Evolutionary conservation across 2,113 vertebrate species (phyloP).

Genomic region (Podilymbus podiceps): DNA sequence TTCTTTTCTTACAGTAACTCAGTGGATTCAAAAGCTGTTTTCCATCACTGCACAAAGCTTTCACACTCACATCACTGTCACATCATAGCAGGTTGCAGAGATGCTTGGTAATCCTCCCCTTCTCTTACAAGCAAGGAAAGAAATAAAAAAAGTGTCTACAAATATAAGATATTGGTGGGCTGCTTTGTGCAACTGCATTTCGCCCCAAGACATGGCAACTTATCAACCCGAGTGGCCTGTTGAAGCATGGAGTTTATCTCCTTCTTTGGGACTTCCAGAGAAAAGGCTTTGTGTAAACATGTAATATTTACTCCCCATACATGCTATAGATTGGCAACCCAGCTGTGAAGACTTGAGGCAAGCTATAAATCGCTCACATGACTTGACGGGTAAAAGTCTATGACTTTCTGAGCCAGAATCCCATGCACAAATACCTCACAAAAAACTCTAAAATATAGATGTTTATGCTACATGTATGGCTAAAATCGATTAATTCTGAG

Average conservation of each 20-base stretch:
- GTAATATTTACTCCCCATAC: neutral
- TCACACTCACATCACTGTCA: neutral
- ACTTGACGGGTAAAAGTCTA: neutral
- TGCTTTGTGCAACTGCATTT: neutral
- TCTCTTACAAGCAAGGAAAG: neutral
- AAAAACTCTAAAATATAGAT: neutral
- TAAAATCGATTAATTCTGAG: neutral
- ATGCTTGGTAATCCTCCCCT: neutral
- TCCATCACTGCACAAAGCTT: neutral
- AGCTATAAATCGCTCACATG: neutral
- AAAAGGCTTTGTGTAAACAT: neutral
- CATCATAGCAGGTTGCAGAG: neutral
- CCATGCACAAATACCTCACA: neutral
- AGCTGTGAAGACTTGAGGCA: neutral
- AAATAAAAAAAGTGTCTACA: neutral
- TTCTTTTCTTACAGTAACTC: neutral
- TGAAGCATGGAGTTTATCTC: neutral
- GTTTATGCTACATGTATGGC: neutral
- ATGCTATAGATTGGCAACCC: neutral
- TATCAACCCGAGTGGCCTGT: neutral
- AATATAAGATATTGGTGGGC: neutral
- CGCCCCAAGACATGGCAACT: neutral
- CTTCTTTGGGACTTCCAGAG: neutral
- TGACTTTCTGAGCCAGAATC: neutral
- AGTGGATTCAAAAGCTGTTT: neutral